Conservation (phyloP, 1,140 invertebrate genomes). For the Drosophila nigromelanica region DNA sequence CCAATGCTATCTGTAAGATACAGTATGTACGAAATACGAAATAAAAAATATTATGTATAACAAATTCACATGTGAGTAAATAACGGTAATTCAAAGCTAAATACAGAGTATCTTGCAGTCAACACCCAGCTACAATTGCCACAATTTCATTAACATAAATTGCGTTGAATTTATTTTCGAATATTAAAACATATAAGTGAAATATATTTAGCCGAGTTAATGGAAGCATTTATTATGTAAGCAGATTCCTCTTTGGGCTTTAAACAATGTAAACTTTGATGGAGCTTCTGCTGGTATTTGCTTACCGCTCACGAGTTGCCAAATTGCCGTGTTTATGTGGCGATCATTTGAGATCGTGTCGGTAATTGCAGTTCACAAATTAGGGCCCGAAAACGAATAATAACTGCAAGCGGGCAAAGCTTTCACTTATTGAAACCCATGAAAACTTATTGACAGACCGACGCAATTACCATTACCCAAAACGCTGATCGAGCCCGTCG, state of each 20-base stretch:
- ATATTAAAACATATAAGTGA: no score
- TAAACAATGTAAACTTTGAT: slow-evolving; percentile 20
- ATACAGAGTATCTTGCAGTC: no score
- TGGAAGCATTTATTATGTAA: background rate
- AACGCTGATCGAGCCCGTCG: slow-evolving; percentile 58
- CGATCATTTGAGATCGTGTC: slow-evolving; percentile 66
- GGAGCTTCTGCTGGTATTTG: slow-evolving; percentile 42
- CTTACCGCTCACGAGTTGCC: slow-evolving; percentile 56
- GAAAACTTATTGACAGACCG: slow-evolving; percentile 77
- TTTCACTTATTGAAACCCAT: slow-evolving; percentile 56
- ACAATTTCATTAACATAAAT: no score
- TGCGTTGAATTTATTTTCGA: no score
- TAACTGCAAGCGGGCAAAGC: slow-evolving; percentile 36
- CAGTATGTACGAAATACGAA: no score
- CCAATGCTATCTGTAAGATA: no score
- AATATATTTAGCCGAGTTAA: background rate
- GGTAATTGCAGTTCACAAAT: slow-evolving; percentile 58
- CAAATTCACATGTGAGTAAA: no score
- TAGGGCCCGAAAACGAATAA: slow-evolving; percentile 29
- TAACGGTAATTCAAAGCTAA: no score
- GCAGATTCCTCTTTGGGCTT: background rate
- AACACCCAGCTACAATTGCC: no score
- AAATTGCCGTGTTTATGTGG: slow-evolving; percentile 50
- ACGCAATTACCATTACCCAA: slow-evolving; percentile 72
- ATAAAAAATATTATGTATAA: no score